These are phyloP conservation scores for Elysia chlorotica DNA, from an alignment of 1,140 invertebrate genomes.

Conservation along the genomic window DNA sequence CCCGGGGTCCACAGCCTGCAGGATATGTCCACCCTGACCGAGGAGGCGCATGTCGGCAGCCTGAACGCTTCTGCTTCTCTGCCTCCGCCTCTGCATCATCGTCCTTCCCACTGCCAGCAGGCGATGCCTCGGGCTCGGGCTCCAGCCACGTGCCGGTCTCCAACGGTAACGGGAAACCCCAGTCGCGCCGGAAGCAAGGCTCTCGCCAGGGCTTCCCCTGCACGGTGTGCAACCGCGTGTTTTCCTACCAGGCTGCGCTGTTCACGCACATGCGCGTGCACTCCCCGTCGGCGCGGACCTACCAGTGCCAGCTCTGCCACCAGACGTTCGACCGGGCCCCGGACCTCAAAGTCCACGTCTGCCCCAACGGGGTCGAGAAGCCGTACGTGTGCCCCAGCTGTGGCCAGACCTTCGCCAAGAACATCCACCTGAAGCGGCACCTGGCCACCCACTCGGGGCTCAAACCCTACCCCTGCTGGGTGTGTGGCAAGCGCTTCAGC, in stretches of 20 bases:
- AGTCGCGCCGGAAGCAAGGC: constrained; percentile 4
- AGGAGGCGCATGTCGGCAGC: too few species aligned
- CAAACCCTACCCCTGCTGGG: constrained; percentile 40
- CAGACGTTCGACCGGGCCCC: constrained; percentile 87
- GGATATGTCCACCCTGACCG: too few species aligned
- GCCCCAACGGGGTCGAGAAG: constrained; percentile 82
- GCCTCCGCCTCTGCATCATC: not conserved
- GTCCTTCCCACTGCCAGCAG: too few species aligned
- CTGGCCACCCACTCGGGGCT: constrained; percentile 45
- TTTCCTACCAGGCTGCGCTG: constrained; percentile 66
- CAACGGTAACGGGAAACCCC: not conserved
- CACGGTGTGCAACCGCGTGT: constrained; percentile 31
- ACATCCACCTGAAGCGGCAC: constrained; percentile 48
- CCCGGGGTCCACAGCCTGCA: too few species aligned
- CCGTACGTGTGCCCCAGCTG: constrained; percentile 68
- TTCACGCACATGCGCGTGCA: constrained; percentile 74
- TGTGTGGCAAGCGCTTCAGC: constrained; percentile 45
- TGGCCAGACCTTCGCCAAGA: constrained; percentile 44
- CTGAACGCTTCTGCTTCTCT: not conserved
- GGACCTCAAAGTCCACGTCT: constrained; percentile 77
- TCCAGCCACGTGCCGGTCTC: not conserved
- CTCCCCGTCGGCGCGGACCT: constrained; percentile 31
- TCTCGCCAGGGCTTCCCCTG: constrained; percentile 33
- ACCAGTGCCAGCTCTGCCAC: constrained; percentile 78
- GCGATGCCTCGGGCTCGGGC: too few species aligned